Base-by-base conservation (phyloP, 2,113 vertebrate species). In the Mungos mungo region DNA sequence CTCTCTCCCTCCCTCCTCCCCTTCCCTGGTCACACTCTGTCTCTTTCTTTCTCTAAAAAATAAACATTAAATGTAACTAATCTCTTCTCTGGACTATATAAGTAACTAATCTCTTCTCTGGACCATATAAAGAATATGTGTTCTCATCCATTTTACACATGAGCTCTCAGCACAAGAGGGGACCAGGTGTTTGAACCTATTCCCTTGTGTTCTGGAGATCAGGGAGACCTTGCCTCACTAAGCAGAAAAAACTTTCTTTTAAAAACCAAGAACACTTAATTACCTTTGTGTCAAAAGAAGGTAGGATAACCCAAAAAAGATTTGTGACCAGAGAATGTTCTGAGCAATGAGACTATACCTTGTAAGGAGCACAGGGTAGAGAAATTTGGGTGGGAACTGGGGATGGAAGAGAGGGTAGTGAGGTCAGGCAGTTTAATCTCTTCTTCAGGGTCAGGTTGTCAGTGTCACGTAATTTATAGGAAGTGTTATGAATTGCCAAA, bases 251-350 rank as follows among this genome's bases (percentile, higher is more conserved):
- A 69, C 0, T 12, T 47, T 47, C 10, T 77, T 92, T 90, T 60
- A 81, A 93, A 88, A 93, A 88, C 25, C 1, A 80, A 74, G 91
- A 84, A 76, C n/a, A 57, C 35, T 25, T 66, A 45, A 66, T 89
- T 92, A 74, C n/a, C 13, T 88, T 77, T 74, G 0, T 92, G 31
- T 83, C 79, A 89, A 72, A 72, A 91, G 68, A 31, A 77, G 18
- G 18, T 82, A 88, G 18, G 21, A 77, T 57, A 76, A 84, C 7
- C 10, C 65, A 60, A 41, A 87, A 96, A 76, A 35, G 18, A 38
- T 82, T 19, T 92, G 66, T 95, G 74, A 89, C 65, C 45, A 82
- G 50, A 82, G 45, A 95, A 86, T 94, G 15, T 96, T 88, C 38
- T 54, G 25, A 96, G 54, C 2, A 38, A 0, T 65, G 71, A 65